Conservation (phyloP, 2,888 invertebrate species). For the Hypolimnas misippus region DNA sequence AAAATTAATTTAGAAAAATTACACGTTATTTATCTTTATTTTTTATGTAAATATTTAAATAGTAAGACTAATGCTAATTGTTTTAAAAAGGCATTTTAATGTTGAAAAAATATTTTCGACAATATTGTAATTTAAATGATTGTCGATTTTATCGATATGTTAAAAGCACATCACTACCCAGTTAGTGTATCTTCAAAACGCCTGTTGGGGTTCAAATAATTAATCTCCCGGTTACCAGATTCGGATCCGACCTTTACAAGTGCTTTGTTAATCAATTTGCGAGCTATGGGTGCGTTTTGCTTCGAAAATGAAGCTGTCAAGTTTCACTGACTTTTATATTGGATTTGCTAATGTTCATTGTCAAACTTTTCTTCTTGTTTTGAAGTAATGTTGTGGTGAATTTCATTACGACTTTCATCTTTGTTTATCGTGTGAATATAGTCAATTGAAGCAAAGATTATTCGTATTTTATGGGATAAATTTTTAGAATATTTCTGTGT, state of each 20-base stretch:
- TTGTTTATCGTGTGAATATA: neutral
- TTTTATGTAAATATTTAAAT: too few species aligned
- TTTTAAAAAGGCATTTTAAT: too few species aligned
- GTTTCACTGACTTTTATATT: conserved; percentile 36
- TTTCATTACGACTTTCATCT: conserved; percentile 10
- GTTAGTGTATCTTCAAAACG: conserved; percentile 51
- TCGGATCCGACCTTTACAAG: conserved; percentile 62
- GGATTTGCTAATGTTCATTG: conserved; percentile 38
- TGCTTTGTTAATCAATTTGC: conserved; percentile 73
- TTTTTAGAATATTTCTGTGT: too few species aligned
- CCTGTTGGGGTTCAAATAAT: conserved; percentile 71
- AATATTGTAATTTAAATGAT: neutral
- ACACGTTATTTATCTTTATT: too few species aligned
- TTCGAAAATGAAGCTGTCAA: conserved; percentile 50
- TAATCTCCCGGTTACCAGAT: conserved; percentile 72
- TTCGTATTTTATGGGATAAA: neutral
- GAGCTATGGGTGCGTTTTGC: conserved; percentile 55
- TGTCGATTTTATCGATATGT: conserved; percentile 49
- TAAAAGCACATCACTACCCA: conserved; percentile 28
- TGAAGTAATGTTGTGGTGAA: neutral
- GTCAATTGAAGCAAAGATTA: neutral
- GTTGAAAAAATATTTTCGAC: neutral
- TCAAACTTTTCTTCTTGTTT: conserved; percentile 32
- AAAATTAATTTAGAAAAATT: too few species aligned
- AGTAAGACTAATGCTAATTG: too few species aligned